These are phyloP conservation scores for Oscheius sp. DNA, from an alignment of 2,888 invertebrate genomes.

Conservation along the genomic window DNA sequence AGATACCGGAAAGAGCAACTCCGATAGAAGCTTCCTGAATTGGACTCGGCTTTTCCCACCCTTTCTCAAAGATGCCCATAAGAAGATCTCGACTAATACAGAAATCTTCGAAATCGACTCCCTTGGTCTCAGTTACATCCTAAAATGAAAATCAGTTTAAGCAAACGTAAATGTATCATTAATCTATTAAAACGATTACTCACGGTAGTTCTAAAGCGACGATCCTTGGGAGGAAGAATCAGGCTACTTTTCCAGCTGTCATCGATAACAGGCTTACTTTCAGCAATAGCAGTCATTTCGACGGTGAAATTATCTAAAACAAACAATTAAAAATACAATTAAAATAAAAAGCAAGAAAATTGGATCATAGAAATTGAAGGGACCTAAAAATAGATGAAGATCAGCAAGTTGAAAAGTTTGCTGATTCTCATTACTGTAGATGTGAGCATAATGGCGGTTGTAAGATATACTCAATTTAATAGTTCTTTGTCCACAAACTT, in stretches of 20 bases:
- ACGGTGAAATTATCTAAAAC: background rate
- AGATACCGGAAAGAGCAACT: conserved; percentile 87
- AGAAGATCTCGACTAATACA: conserved; percentile 93
- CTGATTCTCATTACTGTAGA: no score
- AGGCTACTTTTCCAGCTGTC: conserved; percentile 88
- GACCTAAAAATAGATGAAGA: no score
- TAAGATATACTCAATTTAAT: no score
- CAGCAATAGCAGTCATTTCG: conserved; percentile 42
- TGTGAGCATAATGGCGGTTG: no score
- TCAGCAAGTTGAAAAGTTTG: no score
- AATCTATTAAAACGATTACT: conserved; percentile 73
- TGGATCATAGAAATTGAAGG: background rate
- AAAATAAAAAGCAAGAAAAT: background rate
- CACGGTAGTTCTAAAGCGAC: conserved; percentile 93
- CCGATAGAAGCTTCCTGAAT: conserved; percentile 99
- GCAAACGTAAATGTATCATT: no score
- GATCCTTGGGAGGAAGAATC: conserved; percentile 94
- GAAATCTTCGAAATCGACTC: conserved; percentile 99
- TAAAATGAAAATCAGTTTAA: no score
- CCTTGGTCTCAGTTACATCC: conserved; percentile 99
- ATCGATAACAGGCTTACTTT: conserved; percentile 33
- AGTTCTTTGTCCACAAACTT: no score
- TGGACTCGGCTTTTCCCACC: conserved; percentile 94
- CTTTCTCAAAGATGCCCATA: conserved; percentile 99
- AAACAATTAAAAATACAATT: background rate